Base-by-base conservation (phyloP, 2,888 invertebrate species). In the Brenthis daphne region DNA sequence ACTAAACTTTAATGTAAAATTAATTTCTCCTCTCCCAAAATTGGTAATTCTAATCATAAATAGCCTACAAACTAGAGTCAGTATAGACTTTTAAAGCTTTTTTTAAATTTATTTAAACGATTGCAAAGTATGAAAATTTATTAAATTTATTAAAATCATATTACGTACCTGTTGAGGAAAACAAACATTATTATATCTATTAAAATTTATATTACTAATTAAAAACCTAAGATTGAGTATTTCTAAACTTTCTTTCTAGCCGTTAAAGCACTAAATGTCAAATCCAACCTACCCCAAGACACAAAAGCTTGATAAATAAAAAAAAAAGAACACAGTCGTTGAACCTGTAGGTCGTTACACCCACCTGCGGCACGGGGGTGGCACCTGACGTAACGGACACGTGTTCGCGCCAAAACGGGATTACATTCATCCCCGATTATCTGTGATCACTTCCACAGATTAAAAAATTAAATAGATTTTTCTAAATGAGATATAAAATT, bases 301-400 rank as follows among this genome's bases (percentile, higher is more conserved):
- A 61, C 55, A 67, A 67, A 51, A 29, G 43, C 24, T 63, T 51
- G 51, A 54, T 67, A 64, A 68, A 73, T 43, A 70, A 70, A 58
- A 65, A 16, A 16, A 64, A 56, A 58, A 65, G 29, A 64, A 56
- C 56, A 58, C 51, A 64, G 72, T 70, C 72, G 72, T 73, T 73
- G 71, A 73, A 73, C 73, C 67, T 64, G 53, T 51, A 69, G 73
- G 66, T 73, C 73, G 73, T 73, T 73, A 72, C 64, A 71, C 70
- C 72, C 75, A 73, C 73, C 77, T 78, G 75, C 63, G 16, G 54
- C 56, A n/a, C 3, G 48, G 73, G 71, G 76, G 68, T 54, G 76
- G 73, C 82, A 89, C 90, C 89, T 89, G 90, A 89, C 86, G 85
- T 85, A 87, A 86, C 89, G 87, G 88, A 84, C 89, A 83, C 86